Evolutionary conservation across 2,888 invertebrate species (phyloP).

Genomic region (Lepidochitona cinerea): DNA sequence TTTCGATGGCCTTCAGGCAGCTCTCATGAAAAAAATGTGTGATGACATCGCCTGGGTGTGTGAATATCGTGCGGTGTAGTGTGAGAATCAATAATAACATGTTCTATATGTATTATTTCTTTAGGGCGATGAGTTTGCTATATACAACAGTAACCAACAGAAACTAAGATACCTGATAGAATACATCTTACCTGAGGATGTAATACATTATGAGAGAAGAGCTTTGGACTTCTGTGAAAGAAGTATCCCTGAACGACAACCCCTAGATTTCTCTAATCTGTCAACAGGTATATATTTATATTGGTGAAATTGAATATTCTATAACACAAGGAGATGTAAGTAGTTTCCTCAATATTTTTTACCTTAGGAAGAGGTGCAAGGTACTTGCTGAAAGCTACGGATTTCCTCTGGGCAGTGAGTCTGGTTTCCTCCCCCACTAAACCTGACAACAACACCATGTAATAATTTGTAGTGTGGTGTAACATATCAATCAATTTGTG

Average conservation of each 20-base stretch:
- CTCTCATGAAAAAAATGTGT: no score
- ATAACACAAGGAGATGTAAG: background rate
- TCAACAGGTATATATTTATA: background rate
- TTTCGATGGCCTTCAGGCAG: no score
- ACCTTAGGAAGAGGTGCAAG: background rate
- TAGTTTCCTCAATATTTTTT: background rate
- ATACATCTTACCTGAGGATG: constrained; percentile 51
- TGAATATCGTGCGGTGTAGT: no score
- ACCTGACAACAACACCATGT: no score
- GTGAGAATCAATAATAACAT: background rate
- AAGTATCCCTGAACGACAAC: no score
- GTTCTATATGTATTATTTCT: constrained; percentile 7
- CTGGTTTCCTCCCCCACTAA: background rate
- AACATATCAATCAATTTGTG: background rate
- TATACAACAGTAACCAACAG: constrained; percentile 65
- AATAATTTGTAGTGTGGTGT: no score
- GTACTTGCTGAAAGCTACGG: background rate
- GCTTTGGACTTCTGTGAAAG: no score
- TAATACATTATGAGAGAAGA: no score
- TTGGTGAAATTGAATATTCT: background rate
- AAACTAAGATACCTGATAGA: constrained; percentile 65
- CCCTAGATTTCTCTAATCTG: background rate
- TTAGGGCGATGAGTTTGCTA: constrained; percentile 68
- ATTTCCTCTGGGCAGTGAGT: background rate
- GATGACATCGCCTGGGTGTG: no score